These are phyloP conservation scores for Centruroides vittatus DNA, from an alignment of 1,140 invertebrate genomes.

Conservation along the genomic window DNA sequence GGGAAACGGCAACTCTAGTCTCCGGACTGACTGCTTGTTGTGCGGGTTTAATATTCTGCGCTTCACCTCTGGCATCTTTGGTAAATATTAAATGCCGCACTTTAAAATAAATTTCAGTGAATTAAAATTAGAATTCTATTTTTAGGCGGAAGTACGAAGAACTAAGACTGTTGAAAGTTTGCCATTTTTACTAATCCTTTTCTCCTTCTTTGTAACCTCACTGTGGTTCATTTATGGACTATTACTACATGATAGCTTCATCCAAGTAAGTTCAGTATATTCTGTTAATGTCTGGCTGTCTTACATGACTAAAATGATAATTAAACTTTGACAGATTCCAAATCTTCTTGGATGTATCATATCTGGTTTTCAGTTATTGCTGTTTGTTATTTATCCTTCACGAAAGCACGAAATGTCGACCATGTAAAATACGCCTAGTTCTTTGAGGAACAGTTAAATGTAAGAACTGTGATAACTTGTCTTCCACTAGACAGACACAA, in stretches of 20 bases:
- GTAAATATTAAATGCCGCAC: neutral
- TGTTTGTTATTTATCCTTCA: conserved; percentile 49
- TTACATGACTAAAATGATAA: neutral
- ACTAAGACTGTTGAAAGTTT: conserved; percentile 56
- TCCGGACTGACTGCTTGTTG: neutral
- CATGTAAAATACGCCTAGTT: no score
- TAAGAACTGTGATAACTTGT: no score
- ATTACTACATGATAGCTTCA: conserved; percentile 49
- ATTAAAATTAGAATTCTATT: conserved; percentile 12
- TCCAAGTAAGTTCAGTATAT: conserved; percentile 40
- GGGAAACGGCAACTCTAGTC: neutral
- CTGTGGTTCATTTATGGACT: conserved; percentile 61
- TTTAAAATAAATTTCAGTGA: no score
- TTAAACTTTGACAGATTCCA: conserved; percentile 20
- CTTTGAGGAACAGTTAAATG: no score
- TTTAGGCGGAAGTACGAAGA: conserved; percentile 52
- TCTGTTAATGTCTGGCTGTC: neutral
- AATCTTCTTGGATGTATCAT: conserved; percentile 53
- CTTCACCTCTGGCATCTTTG: neutral
- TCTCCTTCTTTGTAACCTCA: conserved; percentile 51
- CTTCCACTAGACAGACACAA: no score
- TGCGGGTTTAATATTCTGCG: neutral
- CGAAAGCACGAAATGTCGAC: neutral
- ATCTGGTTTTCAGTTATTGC: conserved; percentile 46
- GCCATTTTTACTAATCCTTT: conserved; percentile 58